Evolutionary conservation across 2,888 invertebrate species (phyloP).

Genomic region (Polietes domitor): DNA sequence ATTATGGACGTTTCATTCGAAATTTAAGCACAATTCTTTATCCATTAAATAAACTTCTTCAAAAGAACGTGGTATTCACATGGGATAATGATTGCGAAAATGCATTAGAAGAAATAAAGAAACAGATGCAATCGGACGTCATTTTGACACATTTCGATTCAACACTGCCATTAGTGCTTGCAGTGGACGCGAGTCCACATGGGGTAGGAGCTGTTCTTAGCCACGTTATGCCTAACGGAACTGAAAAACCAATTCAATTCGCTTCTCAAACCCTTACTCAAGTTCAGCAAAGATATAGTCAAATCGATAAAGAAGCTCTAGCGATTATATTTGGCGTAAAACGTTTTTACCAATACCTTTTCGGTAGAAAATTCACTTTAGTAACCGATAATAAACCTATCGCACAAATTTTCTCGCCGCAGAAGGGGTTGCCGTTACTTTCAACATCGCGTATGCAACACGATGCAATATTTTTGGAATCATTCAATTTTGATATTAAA

Average conservation of each 20-base stretch:
- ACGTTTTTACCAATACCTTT: not conserved
- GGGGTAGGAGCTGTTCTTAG: not conserved
- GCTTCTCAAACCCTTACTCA: not conserved
- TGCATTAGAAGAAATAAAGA: not conserved
- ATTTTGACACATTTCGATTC: constrained; percentile 13
- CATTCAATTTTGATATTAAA: not conserved
- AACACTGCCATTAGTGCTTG: not conserved
- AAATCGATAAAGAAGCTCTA: not conserved
- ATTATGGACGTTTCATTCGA: constrained; percentile 73
- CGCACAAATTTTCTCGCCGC: too few relatives aligned
- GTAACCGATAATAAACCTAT: not conserved
- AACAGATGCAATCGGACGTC: not conserved
- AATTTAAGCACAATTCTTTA: constrained; percentile 71
- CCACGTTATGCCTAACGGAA: not conserved
- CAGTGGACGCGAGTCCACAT: not conserved
- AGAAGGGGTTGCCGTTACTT: too few relatives aligned
- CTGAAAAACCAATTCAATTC: not conserved
- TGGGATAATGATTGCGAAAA: constrained; percentile 6
- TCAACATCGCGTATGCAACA: not conserved
- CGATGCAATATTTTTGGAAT: not conserved
- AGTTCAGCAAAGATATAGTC: not conserved
- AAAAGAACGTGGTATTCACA: constrained; percentile 15
- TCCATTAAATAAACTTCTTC: constrained; percentile 60
- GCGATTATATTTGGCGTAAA: not conserved
- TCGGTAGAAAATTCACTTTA: not conserved